A percentile compares a stretch with the other conserved stretches of the same genome.
These are phyloP conservation scores for Drosophila equinoxialis DNA, from an alignment of 1,140 invertebrate species.

Conservation along the genomic window DNA sequence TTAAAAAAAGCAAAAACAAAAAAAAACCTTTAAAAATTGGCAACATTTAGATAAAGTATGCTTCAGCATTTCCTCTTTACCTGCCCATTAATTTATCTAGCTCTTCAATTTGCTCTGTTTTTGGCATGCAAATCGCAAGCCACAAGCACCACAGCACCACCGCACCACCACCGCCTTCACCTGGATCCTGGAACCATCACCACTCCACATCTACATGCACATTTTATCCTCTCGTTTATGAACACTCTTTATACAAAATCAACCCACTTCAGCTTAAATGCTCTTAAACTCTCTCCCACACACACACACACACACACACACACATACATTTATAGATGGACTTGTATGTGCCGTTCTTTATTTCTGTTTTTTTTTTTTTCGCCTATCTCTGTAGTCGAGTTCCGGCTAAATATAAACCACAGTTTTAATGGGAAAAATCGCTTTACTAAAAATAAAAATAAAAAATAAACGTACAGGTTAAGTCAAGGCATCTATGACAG, in stretches of 20 bases:
- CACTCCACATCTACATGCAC: not conserved
- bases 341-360: not conserved
- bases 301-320: constrained; percentile 12
- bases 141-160: constrained; percentile 15
- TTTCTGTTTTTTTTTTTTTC: not conserved
- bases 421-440: constrained; percentile 32
- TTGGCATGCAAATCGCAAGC: constrained; percentile 63
- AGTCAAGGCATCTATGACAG: constrained; percentile 26
- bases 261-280: constrained; percentile 57
- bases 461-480: constrained; percentile 35
- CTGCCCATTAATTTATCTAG: constrained; percentile 61
- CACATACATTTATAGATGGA: constrained; percentile 4
- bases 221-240: constrained; percentile 5
- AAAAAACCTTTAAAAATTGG: constrained; percentile 49
- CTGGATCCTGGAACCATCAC: not conserved
- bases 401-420: constrained; percentile 56
- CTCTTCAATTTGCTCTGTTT: constrained; percentile 39
- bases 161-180: constrained; percentile 20
- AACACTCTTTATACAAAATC: constrained; percentile 38
- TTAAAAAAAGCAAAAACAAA: not conserved
- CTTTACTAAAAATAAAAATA: constrained; percentile 52
- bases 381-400: constrained; percentile 20
- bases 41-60: constrained; percentile 65
- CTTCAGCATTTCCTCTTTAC: constrained; percentile 55
- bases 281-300: constrained; percentile 33